phyloP scores from a whole-genome alignment of 2,113 vertebrate genomes.

The Notarius quadriscutis region DNA sequence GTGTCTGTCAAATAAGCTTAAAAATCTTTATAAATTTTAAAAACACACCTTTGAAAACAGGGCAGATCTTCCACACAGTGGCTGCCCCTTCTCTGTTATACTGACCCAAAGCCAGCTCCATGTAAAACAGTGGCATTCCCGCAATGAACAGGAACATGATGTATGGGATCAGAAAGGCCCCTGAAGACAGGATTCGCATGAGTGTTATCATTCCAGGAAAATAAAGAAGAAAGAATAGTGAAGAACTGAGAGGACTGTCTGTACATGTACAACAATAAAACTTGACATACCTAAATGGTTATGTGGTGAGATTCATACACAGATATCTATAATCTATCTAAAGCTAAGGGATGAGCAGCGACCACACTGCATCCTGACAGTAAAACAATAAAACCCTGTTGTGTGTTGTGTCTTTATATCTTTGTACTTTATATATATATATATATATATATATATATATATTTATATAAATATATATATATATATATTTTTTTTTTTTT shows the following conservation, averaged over 20 bases:
- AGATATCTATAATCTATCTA: not conserved
- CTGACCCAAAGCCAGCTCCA: slow-evolving; percentile 97
- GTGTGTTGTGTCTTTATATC: not conserved
- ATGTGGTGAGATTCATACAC: not conserved
- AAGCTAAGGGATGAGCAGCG: not conserved
- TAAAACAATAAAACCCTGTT: not conserved
- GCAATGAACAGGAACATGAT: slow-evolving; percentile 94
- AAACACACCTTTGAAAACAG: slow-evolving; percentile 92
- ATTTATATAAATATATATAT: too few relatives aligned
- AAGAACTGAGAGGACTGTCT: not conserved
- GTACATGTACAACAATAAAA: not conserved
- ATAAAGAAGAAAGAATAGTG: not conserved
- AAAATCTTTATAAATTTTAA: slow-evolving; percentile 15
- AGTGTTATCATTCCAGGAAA: not conserved
- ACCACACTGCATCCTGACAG: not conserved
- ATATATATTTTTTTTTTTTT: too few relatives aligned
- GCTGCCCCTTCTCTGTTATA: slow-evolving; percentile 96
- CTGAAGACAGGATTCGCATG: slow-evolving; percentile 66
- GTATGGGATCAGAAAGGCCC: slow-evolving; percentile 97
- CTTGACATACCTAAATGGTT: not conserved
- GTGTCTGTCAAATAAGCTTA: not conserved
- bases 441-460: too few relatives aligned
- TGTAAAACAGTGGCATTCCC: slow-evolving; percentile 98
- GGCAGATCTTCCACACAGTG: slow-evolving; percentile 98
- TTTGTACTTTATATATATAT: not conserved